Evolutionary conservation across 1,140 invertebrate genomes (phyloP), one percentile per base, ranked within the genome.

Genomic region (Drosophila athabasca): DNA sequence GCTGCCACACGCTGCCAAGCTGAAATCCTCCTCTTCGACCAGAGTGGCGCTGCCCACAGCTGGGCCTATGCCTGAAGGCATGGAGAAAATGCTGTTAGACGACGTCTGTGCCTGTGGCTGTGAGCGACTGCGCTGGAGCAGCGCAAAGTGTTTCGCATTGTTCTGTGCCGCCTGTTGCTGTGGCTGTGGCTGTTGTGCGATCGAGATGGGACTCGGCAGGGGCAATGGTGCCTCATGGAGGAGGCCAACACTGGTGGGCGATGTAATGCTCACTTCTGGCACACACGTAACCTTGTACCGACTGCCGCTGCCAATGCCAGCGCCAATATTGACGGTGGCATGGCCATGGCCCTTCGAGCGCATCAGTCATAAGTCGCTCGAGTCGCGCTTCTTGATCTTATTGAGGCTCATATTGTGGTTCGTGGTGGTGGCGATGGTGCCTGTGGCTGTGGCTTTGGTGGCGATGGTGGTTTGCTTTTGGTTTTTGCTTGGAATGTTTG

Each of bases 331-430:
- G 62, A 84, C 80, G 53, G 74, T 73, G 52, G 80, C 80, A 39
- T 39, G 35, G 65, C 71, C 72, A 62, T 79, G 74, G 62, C 75
- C 82, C 51, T 90, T 88, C 51, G 82, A 80, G 54, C 81, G 84
- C 74, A 92, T 78, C 78, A 92, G 91, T 92, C 91, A 92, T 92
- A 92, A 92, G 72, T 92, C 91, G 31, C 82, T 81, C 60, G 90
- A 90, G 67, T 92, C 90, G 59, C 85, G 90, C 77, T 91, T 91
- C 75, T 92, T 92, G 71, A 92, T 89, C 78, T 91, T 91, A 79
- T 91, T 91, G 57, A 78, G 69, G 74, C 87, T 91, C 90, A 91
- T 91, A 39, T 39, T 39, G 69, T 91, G 75, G 82, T 80, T 78
- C 79, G 82, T 72, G 73, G 78, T 77, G 62, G 60, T 81, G 75